Percentiles rank a stretch among this genome's conserved stretches.
phyloP scores from a whole-genome alignment of 2,888 invertebrate species.

The Drosophila rellima region DNA sequence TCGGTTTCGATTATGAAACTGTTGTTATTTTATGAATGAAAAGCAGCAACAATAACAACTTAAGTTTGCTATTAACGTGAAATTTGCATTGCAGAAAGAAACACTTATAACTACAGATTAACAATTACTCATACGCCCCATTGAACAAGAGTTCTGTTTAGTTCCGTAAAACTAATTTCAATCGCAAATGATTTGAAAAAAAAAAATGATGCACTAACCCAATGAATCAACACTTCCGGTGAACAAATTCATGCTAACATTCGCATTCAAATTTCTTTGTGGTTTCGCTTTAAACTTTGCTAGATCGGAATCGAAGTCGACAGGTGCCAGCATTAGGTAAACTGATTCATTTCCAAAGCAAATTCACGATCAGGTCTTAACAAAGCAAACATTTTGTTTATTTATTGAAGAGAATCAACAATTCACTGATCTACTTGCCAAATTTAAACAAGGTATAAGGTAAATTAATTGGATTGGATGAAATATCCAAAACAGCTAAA shows the following conservation, averaged over 20 bases:
- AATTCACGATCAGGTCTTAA: constrained; percentile 30
- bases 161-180: constrained; percentile 61
- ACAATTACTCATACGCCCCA: constrained; percentile 67
- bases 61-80: constrained; percentile 38
- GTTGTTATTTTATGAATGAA: constrained; percentile 69
- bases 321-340: constrained; percentile 51
- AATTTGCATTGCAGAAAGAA: constrained; percentile 47
- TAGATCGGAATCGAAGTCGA: constrained; percentile 1
- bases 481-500: no score
- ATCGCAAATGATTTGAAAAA: constrained; percentile 30
- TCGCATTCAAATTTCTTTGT: constrained; percentile 22
- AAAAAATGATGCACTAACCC: constrained; percentile 13
- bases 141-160: constrained; percentile 24
- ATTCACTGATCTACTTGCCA: neutral
- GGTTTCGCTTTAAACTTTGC: constrained; percentile 21
- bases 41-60: constrained; percentile 25
- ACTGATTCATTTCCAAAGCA: constrained; percentile 47
- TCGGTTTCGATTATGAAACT: constrained; percentile 66
- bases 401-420: constrained; percentile 15
- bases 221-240: constrained; percentile 60
- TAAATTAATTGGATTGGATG: neutral
- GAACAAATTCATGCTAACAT: constrained; percentile 14
- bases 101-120: constrained; percentile 19
- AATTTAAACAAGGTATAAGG: neutral
- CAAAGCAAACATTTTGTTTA: constrained; percentile 44